These are phyloP conservation scores for Halocynthia roretzi DNA, from an alignment of 23 tunicate species.

Conservation along the genomic window DNA sequence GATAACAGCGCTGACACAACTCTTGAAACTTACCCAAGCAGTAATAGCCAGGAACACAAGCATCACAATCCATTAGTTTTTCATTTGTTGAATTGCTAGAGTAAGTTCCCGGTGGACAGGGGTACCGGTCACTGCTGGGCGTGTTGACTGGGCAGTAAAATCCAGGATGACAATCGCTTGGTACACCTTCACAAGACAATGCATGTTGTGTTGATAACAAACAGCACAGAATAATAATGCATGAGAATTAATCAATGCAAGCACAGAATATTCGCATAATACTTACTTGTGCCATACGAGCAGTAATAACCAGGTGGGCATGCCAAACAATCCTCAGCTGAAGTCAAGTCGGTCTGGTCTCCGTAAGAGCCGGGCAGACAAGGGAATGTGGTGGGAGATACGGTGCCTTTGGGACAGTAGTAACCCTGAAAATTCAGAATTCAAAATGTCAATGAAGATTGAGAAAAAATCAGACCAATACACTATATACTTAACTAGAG, in stretches of 20 bases:
- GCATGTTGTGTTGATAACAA: neutral
- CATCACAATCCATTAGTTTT: constrained; percentile 43
- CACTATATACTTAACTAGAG: too few relatives aligned
- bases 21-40: constrained; percentile 47
- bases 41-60: constrained; percentile 74
- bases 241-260: neutral
- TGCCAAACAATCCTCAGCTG: constrained; percentile 54
- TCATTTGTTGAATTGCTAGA: constrained; percentile 40
- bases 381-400: constrained; percentile 52
- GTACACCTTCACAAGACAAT: neutral
- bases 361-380: constrained; percentile 94
- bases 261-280: neutral
- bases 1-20: neutral
- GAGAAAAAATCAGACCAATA: neutral
- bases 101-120: constrained; percentile 93
- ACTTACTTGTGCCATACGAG: constrained; percentile 62
- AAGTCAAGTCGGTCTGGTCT: constrained; percentile 31
- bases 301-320: constrained; percentile 94
- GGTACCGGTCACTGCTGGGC: constrained; percentile 29
- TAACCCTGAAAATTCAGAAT: constrained; percentile 49
- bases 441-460: neutral
- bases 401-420: constrained; percentile 78
- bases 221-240: neutral
- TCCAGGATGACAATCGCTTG: constrained; percentile 53
- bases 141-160: constrained; percentile 70